phyloP scores from a whole-genome alignment of 2,797 vertebrate genomes.

The Cossypha caffra region DNA sequence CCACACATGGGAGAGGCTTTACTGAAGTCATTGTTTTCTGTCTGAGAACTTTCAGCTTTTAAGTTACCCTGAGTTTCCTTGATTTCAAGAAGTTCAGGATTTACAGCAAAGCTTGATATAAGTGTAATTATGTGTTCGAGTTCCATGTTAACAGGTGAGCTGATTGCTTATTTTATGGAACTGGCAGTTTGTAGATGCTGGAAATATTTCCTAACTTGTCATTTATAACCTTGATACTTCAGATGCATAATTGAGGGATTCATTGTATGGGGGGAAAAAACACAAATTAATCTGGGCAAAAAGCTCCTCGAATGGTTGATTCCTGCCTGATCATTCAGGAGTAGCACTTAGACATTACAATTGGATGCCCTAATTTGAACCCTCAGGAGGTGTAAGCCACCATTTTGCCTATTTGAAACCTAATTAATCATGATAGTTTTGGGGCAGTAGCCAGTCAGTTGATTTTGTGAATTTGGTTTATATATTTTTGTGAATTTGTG shows the following conservation, averaged over 20 bases:
- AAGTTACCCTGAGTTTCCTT: not conserved
- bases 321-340: not conserved
- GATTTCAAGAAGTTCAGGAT: not conserved
- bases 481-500: not conserved
- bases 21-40: not conserved
- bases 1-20: not conserved
- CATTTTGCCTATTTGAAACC: not conserved
- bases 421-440: not conserved
- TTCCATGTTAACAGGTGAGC: not conserved
- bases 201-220: not conserved
- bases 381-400: not conserved
- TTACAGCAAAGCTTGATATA: not conserved
- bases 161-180: not conserved
- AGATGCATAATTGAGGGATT: not conserved
- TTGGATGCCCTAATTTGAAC: not conserved
- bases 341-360: not conserved
- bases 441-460: not conserved
- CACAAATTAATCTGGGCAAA: not conserved
- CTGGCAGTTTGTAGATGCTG: not conserved
- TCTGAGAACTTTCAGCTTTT: not conserved
- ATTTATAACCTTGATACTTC: not conserved
- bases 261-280: not conserved
- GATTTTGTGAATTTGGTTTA: not conserved
- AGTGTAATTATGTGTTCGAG: not conserved
- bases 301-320: not conserved